Conservation (phyloP, 2,797 vertebrate genomes). For the Sparidentex hasta region DNA sequence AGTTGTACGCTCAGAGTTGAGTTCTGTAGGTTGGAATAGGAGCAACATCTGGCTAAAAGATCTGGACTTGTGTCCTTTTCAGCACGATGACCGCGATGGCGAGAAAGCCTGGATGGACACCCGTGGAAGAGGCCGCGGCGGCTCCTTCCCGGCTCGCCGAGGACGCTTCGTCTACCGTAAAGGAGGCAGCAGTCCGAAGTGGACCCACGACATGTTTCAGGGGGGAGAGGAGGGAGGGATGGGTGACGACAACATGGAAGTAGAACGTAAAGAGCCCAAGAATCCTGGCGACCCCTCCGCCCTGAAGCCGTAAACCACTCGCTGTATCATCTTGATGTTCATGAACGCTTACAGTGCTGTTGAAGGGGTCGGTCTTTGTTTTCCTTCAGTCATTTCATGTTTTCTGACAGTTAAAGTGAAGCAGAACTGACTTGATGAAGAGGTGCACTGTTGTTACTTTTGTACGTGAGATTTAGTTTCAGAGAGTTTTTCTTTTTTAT, state of each 20-base stretch:
- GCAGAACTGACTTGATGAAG: constrained; percentile 29
- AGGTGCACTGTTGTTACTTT: constrained; percentile 27
- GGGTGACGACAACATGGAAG: constrained; percentile 89
- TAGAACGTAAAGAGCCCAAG: constrained; percentile 90
- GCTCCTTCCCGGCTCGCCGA: constrained; percentile 89
- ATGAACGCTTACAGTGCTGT: neutral
- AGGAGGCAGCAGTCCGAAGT: constrained; percentile 85
- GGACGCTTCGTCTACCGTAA: constrained; percentile 94
- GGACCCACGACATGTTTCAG: constrained; percentile 93
- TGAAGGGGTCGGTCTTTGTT: neutral
- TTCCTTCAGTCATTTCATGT: constrained; percentile 29
- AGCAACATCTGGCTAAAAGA: too few species aligned
- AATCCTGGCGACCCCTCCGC: constrained; percentile 72
- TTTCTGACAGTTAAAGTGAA: constrained; percentile 27
- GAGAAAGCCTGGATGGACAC: constrained; percentile 94
- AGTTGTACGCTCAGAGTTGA: neutral
- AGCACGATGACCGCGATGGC: constrained; percentile 98
- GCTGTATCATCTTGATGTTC: neutral
- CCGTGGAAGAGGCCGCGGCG: constrained; percentile 90
- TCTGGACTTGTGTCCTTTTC: constrained; percentile 12
- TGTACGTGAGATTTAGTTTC: constrained; percentile 23
- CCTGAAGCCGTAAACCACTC: constrained; percentile 82
- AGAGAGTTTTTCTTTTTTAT: constrained; percentile 24
- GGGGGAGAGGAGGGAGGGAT: constrained; percentile 90
- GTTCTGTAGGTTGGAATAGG: neutral